Conservation (phyloP, 2,888 invertebrate species). For the Griposia aprilina region DNA sequence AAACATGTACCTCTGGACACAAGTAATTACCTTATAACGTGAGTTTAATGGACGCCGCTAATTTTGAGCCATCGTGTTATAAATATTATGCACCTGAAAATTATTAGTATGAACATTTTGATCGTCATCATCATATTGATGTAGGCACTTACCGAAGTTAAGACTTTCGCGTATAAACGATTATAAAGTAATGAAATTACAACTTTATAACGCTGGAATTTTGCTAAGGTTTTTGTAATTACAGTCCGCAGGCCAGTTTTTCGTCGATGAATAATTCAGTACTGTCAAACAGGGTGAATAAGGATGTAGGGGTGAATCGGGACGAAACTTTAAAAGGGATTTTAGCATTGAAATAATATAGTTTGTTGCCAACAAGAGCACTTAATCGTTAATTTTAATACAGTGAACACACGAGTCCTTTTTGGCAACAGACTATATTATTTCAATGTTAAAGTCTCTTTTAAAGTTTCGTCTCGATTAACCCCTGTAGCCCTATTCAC, state of each 20-base stretch:
- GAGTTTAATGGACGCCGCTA: slow-evolving; percentile 65
- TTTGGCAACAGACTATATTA: no score
- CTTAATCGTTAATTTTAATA: no score
- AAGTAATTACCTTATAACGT: slow-evolving; percentile 68
- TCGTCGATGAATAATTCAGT: slow-evolving; percentile 1
- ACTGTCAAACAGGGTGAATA: no score
- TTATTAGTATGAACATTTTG: slow-evolving; percentile 39
- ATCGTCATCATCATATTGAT: slow-evolving; percentile 44
- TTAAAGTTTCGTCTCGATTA: no score
- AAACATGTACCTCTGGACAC: slow-evolving; percentile 49
- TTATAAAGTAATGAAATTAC: slow-evolving; percentile 63
- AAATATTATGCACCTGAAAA: slow-evolving; percentile 50
- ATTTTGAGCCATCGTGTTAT: slow-evolving; percentile 48
- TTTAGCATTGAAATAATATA: no score
- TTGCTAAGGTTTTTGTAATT: slow-evolving; percentile 1
- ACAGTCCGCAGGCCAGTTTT: background rate
- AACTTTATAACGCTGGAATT: slow-evolving; percentile 16
- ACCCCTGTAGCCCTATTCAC: no score
- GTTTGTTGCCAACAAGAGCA: no score
- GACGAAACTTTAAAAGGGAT: no score
- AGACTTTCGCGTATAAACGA: slow-evolving; percentile 49
- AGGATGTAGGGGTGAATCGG: no score
- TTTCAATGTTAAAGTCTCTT: no score
- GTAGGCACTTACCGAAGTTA: slow-evolving; percentile 3
- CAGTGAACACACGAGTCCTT: no score